Conservation (phyloP, 2,797 vertebrate species). For the Neosilurus mollespiculum region DNA sequence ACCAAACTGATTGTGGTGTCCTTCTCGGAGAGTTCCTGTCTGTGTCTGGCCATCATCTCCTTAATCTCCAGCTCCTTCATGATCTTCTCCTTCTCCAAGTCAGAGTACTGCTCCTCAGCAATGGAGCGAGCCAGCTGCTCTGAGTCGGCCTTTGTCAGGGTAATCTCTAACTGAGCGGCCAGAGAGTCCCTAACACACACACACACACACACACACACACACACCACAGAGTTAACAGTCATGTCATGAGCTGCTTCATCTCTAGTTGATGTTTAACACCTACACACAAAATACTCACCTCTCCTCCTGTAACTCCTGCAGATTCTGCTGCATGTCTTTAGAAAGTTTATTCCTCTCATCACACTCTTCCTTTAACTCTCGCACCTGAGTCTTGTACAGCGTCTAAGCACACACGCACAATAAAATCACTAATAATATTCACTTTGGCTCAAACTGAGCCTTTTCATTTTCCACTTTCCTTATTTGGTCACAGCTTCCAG, state of each 20-base stretch:
- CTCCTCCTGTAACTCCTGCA: slow-evolving; percentile 88
- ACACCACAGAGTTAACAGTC: not conserved
- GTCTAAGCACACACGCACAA: slow-evolving; percentile 71
- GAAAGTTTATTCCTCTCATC: slow-evolving; percentile 88
- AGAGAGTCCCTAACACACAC: slow-evolving; percentile 82
- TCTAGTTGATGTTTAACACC: not conserved
- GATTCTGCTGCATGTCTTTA: slow-evolving; percentile 84
- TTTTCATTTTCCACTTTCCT: not conserved
- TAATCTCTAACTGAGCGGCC: slow-evolving; percentile 87
- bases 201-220: slow-evolving; percentile 17
- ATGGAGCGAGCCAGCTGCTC: slow-evolving; percentile 95
- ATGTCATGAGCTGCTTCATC: not conserved
- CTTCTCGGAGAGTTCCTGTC: slow-evolving; percentile 92
- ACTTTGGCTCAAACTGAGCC: not conserved
- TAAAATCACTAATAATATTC: not conserved
- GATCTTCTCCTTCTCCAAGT: slow-evolving; percentile 97
- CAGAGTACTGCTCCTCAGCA: slow-evolving; percentile 94
- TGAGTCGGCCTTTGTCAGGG: slow-evolving; percentile 93
- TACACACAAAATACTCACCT: slow-evolving; percentile 72
- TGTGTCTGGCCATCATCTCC: slow-evolving; percentile 94
- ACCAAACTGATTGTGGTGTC: slow-evolving; percentile 92
- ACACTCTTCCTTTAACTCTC: slow-evolving; percentile 92
- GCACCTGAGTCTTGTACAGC: slow-evolving; percentile 95
- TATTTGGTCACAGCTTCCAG: not conserved
- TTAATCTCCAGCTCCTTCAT: slow-evolving; percentile 99